Evolutionary conservation across 2,113 vertebrate species (phyloP), one percentile per base, ranked within the genome.

Genomic region (Rhipidura dahli): DNA sequence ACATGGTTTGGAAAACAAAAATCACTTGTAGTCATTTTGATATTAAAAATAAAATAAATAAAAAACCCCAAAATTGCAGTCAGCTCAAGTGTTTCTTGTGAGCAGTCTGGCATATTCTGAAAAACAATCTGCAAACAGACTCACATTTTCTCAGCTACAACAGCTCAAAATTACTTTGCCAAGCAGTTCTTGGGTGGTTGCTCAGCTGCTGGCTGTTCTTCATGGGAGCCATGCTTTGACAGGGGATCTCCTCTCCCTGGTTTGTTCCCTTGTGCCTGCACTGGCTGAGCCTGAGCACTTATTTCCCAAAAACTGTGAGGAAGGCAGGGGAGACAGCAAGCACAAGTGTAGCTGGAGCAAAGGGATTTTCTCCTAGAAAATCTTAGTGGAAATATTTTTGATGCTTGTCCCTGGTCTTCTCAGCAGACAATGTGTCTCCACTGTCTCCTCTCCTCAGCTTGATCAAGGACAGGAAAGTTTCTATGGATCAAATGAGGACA

Each of bases 101-200:
- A 77, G 76, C 53, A 80, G 75, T 57, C 83, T 90, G 71, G 59
- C 79, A 39, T 11, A 40, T 28, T 83, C 85, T 94, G 79, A 94
- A 65, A 96, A 82, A 91, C 33, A 44, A 71, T 87, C 77, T 76
- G 53, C 87, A 93, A 84, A 84, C 56, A 96, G 83, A 71, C 20
- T 61, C 40, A 69, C 75, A 18, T 94, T 94, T 96, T 91, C 91
- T 83, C 73, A 83, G 77, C 86, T 84, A 37, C 51, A 70, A 82
- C 87, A 91, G 81, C 89, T 94, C 57, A 89, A 87, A 95, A 89
- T 95, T 68, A 93, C 89, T 93, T 87, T 84, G 65, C 77, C 61
- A 85, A 73, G 81, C 78, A 93, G 16, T 69, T 85, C 63, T 79
- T 76, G 66, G 61, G 73, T 50, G 70, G 49, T 30, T 91, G 91